Percentiles rank a stretch among this genome's conserved stretches.
Conservation (phyloP, 1,140 invertebrate genomes). For the Chrysomallon squamiferum region DNA sequence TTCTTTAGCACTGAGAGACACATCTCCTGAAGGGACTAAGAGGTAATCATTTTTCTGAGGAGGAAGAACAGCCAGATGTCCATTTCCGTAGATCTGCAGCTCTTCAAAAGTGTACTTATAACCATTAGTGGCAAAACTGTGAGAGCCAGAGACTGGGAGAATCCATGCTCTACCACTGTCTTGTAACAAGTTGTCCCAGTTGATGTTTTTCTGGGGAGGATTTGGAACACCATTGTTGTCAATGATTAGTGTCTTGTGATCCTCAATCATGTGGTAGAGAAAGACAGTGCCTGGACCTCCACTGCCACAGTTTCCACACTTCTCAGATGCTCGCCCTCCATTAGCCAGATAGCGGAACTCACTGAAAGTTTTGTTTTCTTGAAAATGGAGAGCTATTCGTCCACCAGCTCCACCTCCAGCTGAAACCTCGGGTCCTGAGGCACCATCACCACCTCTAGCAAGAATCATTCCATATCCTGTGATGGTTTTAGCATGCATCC, state of each 20-base stretch:
- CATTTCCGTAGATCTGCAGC: conserved; percentile 52
- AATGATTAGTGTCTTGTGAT: conserved; percentile 44
- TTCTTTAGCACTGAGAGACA: conserved; percentile 6
- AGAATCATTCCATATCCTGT: conserved; percentile 36
- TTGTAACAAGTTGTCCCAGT: conserved; percentile 33
- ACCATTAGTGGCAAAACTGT: conserved; percentile 30
- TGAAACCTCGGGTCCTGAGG: conserved; percentile 3
- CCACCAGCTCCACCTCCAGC: conserved; percentile 36
- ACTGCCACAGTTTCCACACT: conserved; percentile 28
- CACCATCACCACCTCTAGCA: conserved; percentile 33
- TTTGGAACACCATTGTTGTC: conserved; percentile 39
- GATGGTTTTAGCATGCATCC: conserved; percentile 41
- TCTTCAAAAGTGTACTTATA: conserved; percentile 45
- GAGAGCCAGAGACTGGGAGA: conserved; percentile 40
- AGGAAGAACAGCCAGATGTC: conserved; percentile 39
- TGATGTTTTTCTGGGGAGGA: conserved; percentile 34
- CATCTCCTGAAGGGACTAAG: background rate
- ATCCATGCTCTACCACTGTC: conserved; percentile 49
- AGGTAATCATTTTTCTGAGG: conserved; percentile 17
- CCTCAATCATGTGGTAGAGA: conserved; percentile 39
- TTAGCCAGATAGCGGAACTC: conserved; percentile 44
- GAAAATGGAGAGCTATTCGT: conserved; percentile 45
- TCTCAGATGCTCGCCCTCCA: conserved; percentile 33
- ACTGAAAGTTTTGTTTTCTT: conserved; percentile 43
- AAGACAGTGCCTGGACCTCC: conserved; percentile 48